phyloP scores from a whole-genome alignment of 1,140 invertebrate genomes.

The Ceratina calcarata region DNA sequence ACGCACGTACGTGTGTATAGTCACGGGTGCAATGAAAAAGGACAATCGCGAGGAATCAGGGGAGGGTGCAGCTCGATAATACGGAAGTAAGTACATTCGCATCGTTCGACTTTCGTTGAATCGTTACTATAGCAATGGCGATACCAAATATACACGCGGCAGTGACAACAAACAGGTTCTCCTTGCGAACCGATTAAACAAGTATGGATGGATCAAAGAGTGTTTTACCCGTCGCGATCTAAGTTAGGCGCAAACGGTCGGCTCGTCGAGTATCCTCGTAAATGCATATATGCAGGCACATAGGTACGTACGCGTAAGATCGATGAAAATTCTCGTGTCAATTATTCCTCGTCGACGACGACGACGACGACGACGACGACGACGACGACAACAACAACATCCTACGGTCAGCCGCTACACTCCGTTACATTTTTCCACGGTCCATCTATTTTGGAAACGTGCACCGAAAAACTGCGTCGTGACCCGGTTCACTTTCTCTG shows the following conservation, averaged over 20 bases:
- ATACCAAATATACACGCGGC: conserved; percentile 13
- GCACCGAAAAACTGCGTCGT: conserved; percentile 43
- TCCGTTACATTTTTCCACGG: not conserved
- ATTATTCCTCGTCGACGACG: not conserved
- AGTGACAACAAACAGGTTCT: not conserved
- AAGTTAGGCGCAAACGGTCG: not conserved
- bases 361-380: not conserved
- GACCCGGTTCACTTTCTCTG: conserved; percentile 58
- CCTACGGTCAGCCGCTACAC: conserved; percentile 1
- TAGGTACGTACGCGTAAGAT: not conserved
- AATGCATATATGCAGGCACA: too few species aligned
- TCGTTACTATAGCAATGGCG: conserved; percentile 43
- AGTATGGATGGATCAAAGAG: too few species aligned
- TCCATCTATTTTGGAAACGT: conserved; percentile 23
- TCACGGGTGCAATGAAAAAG: not conserved
- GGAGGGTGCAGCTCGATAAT: conserved; percentile 27
- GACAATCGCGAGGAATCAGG: not conserved
- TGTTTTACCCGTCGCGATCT: too few species aligned
- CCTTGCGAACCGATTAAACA: too few species aligned
- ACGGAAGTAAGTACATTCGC: conserved; percentile 29
- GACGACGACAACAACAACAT: not conserved
- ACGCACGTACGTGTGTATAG: too few species aligned
- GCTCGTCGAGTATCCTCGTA: not conserved
- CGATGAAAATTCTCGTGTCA: not conserved
- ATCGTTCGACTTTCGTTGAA: conserved; percentile 35